A percentile compares a stretch with the other conserved stretches of the same genome.
phyloP scores from a whole-genome alignment of 2,888 invertebrate species.

The Heliconius charithonia region DNA sequence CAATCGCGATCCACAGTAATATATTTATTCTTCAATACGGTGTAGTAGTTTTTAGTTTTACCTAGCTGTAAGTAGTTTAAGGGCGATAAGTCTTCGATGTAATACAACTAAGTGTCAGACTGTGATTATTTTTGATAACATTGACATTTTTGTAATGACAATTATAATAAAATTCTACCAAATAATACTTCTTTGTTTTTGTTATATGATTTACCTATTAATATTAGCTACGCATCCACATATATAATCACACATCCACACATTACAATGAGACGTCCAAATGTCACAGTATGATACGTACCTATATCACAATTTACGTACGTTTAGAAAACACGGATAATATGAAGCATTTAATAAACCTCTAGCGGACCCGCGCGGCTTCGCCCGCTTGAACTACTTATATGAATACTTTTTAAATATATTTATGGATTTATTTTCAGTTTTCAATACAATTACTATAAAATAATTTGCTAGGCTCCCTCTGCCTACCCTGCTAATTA shows the following conservation, averaged over 20 bases:
- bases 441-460: no score
- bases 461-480: no score
- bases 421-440: no score
- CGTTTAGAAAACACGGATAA: no score
- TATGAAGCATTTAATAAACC: no score
- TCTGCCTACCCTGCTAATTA: no score
- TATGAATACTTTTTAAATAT: no score
- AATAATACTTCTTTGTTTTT: constrained; percentile 53
- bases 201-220: not conserved
- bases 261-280: no score
- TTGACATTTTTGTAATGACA: constrained; percentile 83
- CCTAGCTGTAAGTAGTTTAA: constrained; percentile 15
- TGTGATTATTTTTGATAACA: constrained; percentile 84
- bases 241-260: not conserved
- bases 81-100: constrained; percentile 29
- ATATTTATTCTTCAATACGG: constrained; percentile 19
- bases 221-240: not conserved
- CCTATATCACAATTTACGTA: no score
- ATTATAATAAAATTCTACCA: constrained; percentile 82
- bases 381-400: no score
- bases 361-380: no score
- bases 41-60: constrained; percentile 9
- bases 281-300: no score
- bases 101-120: constrained; percentile 73
- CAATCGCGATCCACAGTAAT: not conserved